These are phyloP conservation scores for Notothenia rossii DNA, from an alignment of 2,113 vertebrate genomes.

Conservation along the genomic window DNA sequence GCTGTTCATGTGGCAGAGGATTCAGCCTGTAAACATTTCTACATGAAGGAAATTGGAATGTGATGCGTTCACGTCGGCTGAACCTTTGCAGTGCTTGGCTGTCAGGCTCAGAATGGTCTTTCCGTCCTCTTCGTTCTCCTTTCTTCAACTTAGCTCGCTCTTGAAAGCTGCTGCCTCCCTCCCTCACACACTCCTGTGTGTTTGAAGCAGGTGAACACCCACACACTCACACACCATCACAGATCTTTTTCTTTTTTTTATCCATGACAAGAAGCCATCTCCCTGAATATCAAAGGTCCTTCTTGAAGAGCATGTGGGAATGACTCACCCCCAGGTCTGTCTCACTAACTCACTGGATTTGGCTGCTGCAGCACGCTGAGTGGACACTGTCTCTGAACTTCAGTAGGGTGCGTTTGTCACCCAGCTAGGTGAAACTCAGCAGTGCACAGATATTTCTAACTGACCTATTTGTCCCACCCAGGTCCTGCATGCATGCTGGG, in stretches of 20 bases:
- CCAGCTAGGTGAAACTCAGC: constrained; percentile 55
- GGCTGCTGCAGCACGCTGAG: constrained; percentile 57
- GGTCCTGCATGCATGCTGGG: constrained; percentile 52
- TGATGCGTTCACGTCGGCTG: constrained; percentile 13
- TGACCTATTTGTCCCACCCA: constrained; percentile 59
- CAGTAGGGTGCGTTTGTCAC: constrained; percentile 46
- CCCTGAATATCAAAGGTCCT: constrained; percentile 77
- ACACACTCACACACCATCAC: constrained; percentile 62
- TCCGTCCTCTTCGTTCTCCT: constrained; percentile 46
- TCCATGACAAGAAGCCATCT: constrained; percentile 72
- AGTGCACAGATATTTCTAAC: constrained; percentile 58
- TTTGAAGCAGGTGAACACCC: constrained; percentile 79
- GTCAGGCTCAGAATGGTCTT: constrained; percentile 43
- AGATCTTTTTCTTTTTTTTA: constrained; percentile 63
- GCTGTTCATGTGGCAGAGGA: background rate
- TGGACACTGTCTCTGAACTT: constrained; percentile 51
- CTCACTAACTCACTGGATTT: constrained; percentile 53
- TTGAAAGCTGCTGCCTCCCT: constrained; percentile 57
- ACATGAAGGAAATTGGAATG: constrained; percentile 33
- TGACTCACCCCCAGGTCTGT: constrained; percentile 69
- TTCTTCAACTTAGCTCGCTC: constrained; percentile 53
- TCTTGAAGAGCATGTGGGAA: constrained; percentile 72
- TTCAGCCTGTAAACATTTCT: constrained; percentile 25
- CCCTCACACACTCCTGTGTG: constrained; percentile 43
- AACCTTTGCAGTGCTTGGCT: constrained; percentile 35